phyloP scores from a whole-genome alignment of 2,797 vertebrate genomes.

The Pangasius macronema region DNA sequence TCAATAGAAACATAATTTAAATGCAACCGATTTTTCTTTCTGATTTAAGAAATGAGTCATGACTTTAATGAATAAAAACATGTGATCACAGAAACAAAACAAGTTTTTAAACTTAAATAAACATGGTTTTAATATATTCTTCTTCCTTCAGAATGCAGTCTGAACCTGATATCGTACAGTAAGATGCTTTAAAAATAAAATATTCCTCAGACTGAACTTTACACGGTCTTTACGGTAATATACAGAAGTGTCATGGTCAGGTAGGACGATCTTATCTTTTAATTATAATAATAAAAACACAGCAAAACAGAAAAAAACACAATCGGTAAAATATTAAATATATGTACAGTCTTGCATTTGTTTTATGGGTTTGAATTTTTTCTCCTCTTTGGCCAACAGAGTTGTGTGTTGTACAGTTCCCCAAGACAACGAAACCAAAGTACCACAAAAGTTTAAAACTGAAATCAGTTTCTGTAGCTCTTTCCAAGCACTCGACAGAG shows the following conservation, averaged over 20 bases:
- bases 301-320: neutral
- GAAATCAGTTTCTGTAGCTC: neutral
- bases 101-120: neutral
- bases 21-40: neutral
- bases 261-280: neutral
- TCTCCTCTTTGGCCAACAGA: neutral
- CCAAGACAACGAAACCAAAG: neutral
- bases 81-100: neutral
- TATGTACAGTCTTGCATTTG: neutral
- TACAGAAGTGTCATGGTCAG: neutral
- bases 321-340: neutral
- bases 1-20: neutral
- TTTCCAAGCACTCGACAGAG: neutral
- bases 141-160: neutral
- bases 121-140: neutral
- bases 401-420: neutral
- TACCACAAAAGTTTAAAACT: neutral
- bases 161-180: neutral
- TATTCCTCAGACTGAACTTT: neutral
- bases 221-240: neutral
- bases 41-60: neutral
- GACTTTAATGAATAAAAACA: neutral
- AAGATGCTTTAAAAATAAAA: conserved; percentile 4
- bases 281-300: neutral
- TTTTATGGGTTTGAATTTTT: neutral